Evolutionary conservation across 1,140 invertebrate species (phyloP).

Genomic region (Orussus abietinus): DNA sequence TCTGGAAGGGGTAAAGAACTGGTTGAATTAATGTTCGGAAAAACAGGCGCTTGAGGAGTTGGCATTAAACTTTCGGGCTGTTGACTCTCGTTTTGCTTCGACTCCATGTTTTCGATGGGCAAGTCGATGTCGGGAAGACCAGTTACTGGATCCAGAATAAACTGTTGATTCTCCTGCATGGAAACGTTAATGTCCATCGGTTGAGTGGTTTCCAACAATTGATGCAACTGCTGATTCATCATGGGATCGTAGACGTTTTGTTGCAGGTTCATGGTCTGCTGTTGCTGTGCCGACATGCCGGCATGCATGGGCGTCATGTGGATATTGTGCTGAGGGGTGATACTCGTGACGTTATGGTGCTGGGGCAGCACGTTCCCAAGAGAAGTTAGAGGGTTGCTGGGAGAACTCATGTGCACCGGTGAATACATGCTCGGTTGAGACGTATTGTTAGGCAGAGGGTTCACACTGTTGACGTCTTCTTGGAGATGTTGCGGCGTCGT

Average conservation of each 20-base stretch:
- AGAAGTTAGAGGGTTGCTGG: constrained; percentile 29
- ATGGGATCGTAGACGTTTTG: constrained; percentile 43
- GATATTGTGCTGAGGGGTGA: constrained; percentile 14
- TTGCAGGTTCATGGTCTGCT: constrained; percentile 41
- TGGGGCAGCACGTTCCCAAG: constrained; percentile 37
- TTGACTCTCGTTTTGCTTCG: constrained; percentile 18
- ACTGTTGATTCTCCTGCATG: constrained; percentile 38
- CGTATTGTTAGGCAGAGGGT: constrained; percentile 54
- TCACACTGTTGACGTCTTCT: constrained; percentile 52
- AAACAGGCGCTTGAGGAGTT: constrained; percentile 6
- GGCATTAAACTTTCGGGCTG: constrained; percentile 6
- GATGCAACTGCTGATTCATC: constrained; percentile 43
- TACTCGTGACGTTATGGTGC: constrained; percentile 27
- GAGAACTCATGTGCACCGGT: constrained; percentile 47
- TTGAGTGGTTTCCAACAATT: constrained; percentile 30
- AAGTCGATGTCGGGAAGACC: constrained; percentile 43
- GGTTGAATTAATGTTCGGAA: constrained; percentile 26
- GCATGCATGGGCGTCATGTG: constrained; percentile 33
- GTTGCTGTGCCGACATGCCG: constrained; percentile 51
- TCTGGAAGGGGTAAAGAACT: constrained; percentile 23
- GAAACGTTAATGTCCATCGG: constrained; percentile 31
- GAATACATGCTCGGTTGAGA: constrained; percentile 55
- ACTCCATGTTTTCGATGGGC: constrained; percentile 34
- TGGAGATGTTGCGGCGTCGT: constrained; percentile 54
- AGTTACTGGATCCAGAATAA: constrained; percentile 39